Evolutionary conservation across 2,797 vertebrate genomes (phyloP).

Genomic region (Acanthurus lineatus): DNA sequence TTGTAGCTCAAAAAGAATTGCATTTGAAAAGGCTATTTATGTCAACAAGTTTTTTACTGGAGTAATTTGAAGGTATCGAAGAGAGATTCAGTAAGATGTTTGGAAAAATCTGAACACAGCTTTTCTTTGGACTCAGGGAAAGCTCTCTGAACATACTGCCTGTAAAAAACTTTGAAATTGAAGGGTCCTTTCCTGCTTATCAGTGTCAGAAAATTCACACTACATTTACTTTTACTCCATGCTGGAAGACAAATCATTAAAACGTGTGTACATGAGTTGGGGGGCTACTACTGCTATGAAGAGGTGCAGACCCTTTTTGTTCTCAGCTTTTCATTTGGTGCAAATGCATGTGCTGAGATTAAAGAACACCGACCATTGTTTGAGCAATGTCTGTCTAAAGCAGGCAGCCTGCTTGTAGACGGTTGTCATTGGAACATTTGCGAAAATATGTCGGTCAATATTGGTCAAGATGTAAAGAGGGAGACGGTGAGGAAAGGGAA

Average conservation of each 20-base stretch:
- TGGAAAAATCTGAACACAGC: background rate
- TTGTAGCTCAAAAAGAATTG: background rate
- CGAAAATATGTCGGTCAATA: conserved; percentile 15
- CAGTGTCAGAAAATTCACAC: background rate
- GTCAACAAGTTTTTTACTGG: background rate
- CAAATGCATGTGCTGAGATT: background rate
- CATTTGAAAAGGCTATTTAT: background rate
- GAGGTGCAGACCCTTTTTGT: background rate
- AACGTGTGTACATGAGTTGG: too few relatives aligned
- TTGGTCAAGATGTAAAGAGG: conserved; percentile 24
- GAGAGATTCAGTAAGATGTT: background rate
- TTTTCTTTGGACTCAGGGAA: background rate
- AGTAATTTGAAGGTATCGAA: background rate
- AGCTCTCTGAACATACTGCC: background rate
- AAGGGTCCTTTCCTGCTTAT: background rate
- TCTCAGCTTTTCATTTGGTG: background rate
- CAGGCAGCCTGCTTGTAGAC: background rate
- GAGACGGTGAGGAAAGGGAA: conserved; percentile 29
- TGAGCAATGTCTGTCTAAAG: background rate
- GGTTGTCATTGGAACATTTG: conserved; percentile 52
- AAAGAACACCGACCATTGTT: conserved; percentile 8
- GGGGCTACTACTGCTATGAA: too few relatives aligned
- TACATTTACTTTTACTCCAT: background rate
- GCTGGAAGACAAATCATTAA: background rate
- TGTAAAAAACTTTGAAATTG: background rate